phyloP scores from a whole-genome alignment of 2,888 invertebrate species.

The Drosophila putrida region DNA sequence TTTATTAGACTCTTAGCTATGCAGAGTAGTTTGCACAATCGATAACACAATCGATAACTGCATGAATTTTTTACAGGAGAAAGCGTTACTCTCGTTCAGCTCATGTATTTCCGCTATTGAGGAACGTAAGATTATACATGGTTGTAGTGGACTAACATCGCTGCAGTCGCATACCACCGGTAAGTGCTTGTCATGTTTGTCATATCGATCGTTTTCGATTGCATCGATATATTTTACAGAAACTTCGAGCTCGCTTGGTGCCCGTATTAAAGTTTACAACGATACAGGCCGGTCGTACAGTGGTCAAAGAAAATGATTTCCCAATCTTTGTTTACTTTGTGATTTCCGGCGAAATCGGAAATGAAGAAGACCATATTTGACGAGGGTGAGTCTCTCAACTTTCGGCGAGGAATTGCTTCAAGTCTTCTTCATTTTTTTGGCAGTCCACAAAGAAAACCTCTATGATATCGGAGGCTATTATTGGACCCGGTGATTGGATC shows the following conservation, averaged over 20 bases:
- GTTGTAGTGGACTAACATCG: slow-evolving; percentile 88
- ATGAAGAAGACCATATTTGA: slow-evolving; percentile 73
- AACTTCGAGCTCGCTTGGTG: slow-evolving; percentile 88
- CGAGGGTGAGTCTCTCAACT: slow-evolving; percentile 61
- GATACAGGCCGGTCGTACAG: slow-evolving; percentile 87
- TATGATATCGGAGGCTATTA: slow-evolving; percentile 65
- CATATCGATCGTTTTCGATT: neutral
- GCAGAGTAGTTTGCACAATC: neutral
- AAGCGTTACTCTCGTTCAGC: slow-evolving; percentile 88
- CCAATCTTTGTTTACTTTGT: slow-evolving; percentile 89
- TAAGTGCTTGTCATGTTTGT: slow-evolving; percentile 34
- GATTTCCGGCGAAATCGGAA: slow-evolving; percentile 87
- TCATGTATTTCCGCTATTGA: slow-evolving; percentile 86
- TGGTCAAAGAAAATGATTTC: slow-evolving; percentile 88
- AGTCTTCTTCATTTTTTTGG: neutral
- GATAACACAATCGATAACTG: neutral
- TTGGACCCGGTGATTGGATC: slow-evolving; percentile 80
- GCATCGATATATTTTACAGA: slow-evolving; percentile 80
- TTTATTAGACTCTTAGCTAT: neutral
- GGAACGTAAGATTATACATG: slow-evolving; percentile 88
- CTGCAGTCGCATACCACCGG: slow-evolving; percentile 88
- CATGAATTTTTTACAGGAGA: slow-evolving; percentile 86
- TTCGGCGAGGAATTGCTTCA: neutral
- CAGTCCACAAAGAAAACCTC: slow-evolving; percentile 26
- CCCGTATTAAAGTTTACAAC: slow-evolving; percentile 88